phyloP scores from a whole-genome alignment of 2,113 vertebrate genomes.

The Oxyura jamaicensis region DNA sequence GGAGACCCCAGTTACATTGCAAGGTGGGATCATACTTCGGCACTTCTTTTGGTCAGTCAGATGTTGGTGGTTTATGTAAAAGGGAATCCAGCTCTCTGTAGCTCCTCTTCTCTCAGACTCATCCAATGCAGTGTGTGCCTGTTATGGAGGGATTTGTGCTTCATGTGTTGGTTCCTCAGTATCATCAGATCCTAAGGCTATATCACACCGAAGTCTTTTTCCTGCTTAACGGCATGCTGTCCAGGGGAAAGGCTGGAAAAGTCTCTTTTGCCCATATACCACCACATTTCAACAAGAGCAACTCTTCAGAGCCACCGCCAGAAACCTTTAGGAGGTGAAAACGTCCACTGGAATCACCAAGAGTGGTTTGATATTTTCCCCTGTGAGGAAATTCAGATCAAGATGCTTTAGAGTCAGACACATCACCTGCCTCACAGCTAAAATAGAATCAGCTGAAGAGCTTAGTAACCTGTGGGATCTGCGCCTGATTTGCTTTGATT shows the following conservation, averaged over 20 bases:
- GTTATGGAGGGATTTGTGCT: neutral
- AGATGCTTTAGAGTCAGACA: neutral
- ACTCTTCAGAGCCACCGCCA: neutral
- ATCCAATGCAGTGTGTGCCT: fast-evolving
- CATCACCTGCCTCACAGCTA: neutral
- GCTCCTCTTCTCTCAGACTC: neutral
- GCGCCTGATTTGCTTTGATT: neutral
- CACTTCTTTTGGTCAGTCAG: neutral
- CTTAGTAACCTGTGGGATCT: neutral
- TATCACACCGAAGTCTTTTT: fast-evolving
- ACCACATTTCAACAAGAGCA: neutral
- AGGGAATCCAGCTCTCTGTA: neutral
- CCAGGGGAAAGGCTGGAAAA: neutral
- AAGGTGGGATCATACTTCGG: neutral
- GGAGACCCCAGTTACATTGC: neutral
- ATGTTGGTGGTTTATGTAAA: neutral
- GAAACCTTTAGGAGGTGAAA: neutral
- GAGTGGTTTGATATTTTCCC: neutral
- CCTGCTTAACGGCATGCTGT: neutral
- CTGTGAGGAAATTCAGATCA: neutral
- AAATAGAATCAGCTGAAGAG: neutral
- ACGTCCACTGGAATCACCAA: neutral
- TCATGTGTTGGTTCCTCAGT: fast-evolving
- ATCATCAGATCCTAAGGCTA: neutral
- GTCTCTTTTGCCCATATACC: neutral